Percentiles rank a stretch among this genome's conserved stretches.
These are phyloP conservation scores for Mungos mungo DNA, from an alignment of 2,113 vertebrate species.

Conservation along the genomic window DNA sequence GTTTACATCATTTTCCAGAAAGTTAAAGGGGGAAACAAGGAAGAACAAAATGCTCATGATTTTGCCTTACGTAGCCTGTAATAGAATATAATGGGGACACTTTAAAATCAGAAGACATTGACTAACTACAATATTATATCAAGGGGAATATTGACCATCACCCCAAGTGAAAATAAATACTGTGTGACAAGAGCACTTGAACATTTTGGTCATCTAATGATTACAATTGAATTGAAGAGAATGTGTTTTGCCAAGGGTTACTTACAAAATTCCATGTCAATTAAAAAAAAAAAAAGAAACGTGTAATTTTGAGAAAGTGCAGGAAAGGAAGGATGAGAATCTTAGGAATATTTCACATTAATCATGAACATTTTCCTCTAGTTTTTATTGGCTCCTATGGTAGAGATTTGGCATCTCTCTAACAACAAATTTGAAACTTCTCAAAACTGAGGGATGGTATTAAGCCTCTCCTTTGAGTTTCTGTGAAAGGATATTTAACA, in stretches of 20 bases:
- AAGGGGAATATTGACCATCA: background rate
- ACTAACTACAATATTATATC: background rate
- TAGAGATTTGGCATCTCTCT: background rate
- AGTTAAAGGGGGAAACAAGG: background rate
- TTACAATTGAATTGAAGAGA: background rate
- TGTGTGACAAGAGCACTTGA: background rate
- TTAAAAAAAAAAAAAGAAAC: background rate
- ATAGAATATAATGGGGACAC: background rate
- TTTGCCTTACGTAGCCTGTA: background rate
- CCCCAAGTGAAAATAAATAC: background rate
- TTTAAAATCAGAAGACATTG: slow-evolving; percentile 36
- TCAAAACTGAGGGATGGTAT: background rate
- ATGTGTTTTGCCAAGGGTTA: background rate
- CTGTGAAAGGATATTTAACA: background rate
- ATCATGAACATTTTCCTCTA: background rate
- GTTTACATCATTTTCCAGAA: background rate
- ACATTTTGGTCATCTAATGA: background rate
- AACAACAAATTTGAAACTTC: background rate
- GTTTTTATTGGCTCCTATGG: background rate
- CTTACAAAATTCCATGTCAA: background rate
- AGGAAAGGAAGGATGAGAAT: background rate
- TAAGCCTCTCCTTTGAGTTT: background rate
- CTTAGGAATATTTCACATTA: background rate
- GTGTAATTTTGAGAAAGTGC: background rate
- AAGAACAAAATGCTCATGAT: background rate